phyloP scores from a whole-genome alignment of 2,113 vertebrate genomes.

The Aix galericulata region DNA sequence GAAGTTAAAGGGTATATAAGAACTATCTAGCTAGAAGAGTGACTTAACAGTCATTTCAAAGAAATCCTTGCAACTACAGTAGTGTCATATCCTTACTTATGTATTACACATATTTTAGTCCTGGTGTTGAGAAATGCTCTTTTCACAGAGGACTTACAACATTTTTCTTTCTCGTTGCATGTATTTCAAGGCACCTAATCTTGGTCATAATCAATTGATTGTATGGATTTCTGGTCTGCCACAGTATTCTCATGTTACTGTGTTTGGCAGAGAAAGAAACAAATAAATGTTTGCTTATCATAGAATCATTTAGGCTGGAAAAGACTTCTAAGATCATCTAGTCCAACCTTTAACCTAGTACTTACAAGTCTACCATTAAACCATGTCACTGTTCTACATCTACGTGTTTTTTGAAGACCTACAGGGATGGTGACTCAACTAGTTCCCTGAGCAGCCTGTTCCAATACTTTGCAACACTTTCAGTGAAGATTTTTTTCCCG shows the following conservation, averaged over 20 bases:
- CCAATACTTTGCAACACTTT: too few species aligned
- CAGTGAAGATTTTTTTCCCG: too few species aligned
- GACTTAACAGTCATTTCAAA: neutral
- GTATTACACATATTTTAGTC: neutral
- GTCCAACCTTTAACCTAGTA: too few species aligned
- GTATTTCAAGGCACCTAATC: neutral
- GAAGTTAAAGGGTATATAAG: neutral
- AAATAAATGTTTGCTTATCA: neutral
- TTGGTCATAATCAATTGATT: neutral
- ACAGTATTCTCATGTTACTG: neutral
- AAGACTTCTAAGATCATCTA: too few species aligned
- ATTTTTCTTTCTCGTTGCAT: neutral
- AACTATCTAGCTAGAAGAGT: neutral
- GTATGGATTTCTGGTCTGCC: neutral
- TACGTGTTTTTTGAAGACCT: too few species aligned
- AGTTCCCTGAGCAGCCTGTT: too few species aligned
- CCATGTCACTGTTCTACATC: too few species aligned
- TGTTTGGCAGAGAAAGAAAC: neutral
- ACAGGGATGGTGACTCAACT: too few species aligned
- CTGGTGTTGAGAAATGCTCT: neutral
- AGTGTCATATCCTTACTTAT: neutral
- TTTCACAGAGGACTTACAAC: neutral
- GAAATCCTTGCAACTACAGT: neutral
- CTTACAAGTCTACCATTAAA: too few species aligned
- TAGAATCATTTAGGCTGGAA: too few species aligned